A percentile compares a stretch with the other conserved stretches of the same genome.
Evolutionary conservation across 2,888 invertebrate genomes (phyloP).

Genomic region (Andricus curvator): DNA sequence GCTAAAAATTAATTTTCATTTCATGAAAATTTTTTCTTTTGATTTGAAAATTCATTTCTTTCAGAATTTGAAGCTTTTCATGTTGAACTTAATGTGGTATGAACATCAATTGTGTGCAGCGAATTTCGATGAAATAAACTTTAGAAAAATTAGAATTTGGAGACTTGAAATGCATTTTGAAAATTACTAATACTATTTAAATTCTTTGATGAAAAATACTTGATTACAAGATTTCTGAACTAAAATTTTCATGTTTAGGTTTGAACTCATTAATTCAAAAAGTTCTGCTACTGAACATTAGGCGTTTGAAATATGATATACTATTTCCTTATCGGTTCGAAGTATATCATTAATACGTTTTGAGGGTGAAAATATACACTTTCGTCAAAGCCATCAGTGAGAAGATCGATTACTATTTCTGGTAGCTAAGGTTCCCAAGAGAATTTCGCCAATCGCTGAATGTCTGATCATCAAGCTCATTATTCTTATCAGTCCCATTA

Average conservation of each 20-base stretch:
- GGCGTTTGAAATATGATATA: slow-evolving; percentile 26
- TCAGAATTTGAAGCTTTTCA: too few relatives aligned
- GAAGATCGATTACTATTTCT: slow-evolving; percentile 56
- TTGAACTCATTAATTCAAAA: background rate
- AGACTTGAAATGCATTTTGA: too few relatives aligned
- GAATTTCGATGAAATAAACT: too few relatives aligned
- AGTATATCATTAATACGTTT: slow-evolving; percentile 41
- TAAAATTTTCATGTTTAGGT: background rate
- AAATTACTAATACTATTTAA: too few relatives aligned
- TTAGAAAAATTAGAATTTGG: too few relatives aligned
- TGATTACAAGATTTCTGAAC: background rate
- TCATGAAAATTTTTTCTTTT: too few relatives aligned
- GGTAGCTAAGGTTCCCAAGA: slow-evolving; percentile 43
- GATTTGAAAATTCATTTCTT: too few relatives aligned
- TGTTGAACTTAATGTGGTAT: too few relatives aligned
- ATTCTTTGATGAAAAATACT: too few relatives aligned
- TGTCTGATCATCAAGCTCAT: slow-evolving; percentile 55
- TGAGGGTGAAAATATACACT: slow-evolving; percentile 52
- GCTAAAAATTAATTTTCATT: too few relatives aligned
- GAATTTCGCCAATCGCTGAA: slow-evolving; percentile 20
- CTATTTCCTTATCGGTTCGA: slow-evolving; percentile 26
- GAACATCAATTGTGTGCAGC: too few relatives aligned
- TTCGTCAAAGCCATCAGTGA: slow-evolving; percentile 48
- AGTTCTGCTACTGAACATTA: background rate
- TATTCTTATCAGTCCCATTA: slow-evolving; percentile 53